phyloP scores from a whole-genome alignment of 2,888 invertebrate genomes.

The Itoplectis maculator region DNA sequence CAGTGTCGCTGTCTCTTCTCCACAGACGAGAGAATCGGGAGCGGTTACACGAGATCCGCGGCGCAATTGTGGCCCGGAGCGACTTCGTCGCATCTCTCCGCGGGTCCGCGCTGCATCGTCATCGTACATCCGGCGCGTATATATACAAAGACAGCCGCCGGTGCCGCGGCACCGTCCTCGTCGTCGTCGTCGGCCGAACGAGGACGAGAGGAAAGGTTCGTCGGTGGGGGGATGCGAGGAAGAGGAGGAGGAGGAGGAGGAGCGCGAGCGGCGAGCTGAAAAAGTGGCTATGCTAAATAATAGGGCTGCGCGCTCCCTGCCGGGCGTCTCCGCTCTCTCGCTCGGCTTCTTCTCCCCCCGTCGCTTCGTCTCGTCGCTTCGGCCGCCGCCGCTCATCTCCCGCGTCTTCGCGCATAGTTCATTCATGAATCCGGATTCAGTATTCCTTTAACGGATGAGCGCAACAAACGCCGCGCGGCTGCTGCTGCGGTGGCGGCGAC shows the following conservation, averaged over 20 bases:
- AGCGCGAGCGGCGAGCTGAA: conserved; percentile 74
- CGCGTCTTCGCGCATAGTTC: conserved; percentile 80
- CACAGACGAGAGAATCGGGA: conserved; percentile 21
- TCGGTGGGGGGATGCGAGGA: conserved; percentile 72
- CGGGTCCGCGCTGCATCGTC: conserved; percentile 79
- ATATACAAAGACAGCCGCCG: conserved; percentile 81
- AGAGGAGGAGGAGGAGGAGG: not conserved
- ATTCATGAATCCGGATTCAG: conserved; percentile 80
- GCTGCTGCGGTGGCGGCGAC: conserved; percentile 29
- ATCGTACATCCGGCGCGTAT: conserved; percentile 78
- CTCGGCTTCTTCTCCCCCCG: conserved; percentile 72
- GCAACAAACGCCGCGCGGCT: conserved; percentile 40
- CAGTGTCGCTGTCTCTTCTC: not conserved
- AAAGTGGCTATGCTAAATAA: conserved; percentile 84
- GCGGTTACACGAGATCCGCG: conserved; percentile 30
- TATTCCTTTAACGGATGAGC: conserved; percentile 73
- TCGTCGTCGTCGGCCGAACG: conserved; percentile 74
- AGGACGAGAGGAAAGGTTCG: conserved; percentile 70
- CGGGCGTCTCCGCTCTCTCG: conserved; percentile 64
- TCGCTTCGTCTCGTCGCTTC: too few species aligned
- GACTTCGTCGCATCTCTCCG: conserved; percentile 64
- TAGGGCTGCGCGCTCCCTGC: conserved; percentile 74
- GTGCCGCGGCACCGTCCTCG: too few species aligned
- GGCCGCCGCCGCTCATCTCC: conserved; percentile 73
- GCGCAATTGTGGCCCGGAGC: conserved; percentile 45